Base-by-base conservation (phyloP, 2,797 vertebrate species). In the Bothrops alternatus region DNA sequence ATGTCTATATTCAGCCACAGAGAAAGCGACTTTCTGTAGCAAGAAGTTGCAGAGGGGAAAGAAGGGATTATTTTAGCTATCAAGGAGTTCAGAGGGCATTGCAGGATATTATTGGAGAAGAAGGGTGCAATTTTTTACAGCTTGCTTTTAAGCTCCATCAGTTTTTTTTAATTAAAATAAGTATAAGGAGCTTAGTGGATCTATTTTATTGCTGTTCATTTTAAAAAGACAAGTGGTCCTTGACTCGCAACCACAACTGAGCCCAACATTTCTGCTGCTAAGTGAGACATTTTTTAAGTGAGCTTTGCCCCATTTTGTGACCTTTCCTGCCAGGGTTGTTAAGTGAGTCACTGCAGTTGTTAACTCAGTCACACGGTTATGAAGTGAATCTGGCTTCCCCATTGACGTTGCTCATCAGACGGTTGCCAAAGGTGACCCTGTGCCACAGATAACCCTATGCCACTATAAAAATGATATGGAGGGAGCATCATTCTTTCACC, bases 351-450 rank as follows among this genome's bases (percentile, higher is more conserved):
- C 12, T 65, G 61, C 26, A 28, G 61, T 28, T 63, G 61, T 63
- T 28, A 63, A 63, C 11, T 63, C 0, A 1, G 61, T 28, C 12
- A 63, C 10, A 28, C 0, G 1, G 61, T 14, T 63, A 12, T n/a
- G n/a, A n/a, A 65, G 61, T n/a, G 61, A n/a, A 65, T 65, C 61
- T 65, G 61, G 28, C 28, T 65, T 65, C 28, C 12, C 28, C 61
- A 65, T n/a, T 65, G 28, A 4, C 11, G 28, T 63, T 63, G 26
- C 26, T n/a, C 5, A 0, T n/a, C 28, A 65, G 28, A 65, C 2
- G 11, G 28, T n/a, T 0, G 1, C 61, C n/a, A n/a, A n/a, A 14
- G 61, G 12, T 28, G 26, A 13, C 12, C 0, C n/a, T n/a, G n/a
- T n/a, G n/a, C n/a, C n/a, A n/a, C n/a, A n/a, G n/a, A n/a, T n/a